Evolutionary conservation across 2,888 invertebrate genomes (phyloP), one percentile per base, ranked within the genome.

Genomic region (Neelides folsomi): DNA sequence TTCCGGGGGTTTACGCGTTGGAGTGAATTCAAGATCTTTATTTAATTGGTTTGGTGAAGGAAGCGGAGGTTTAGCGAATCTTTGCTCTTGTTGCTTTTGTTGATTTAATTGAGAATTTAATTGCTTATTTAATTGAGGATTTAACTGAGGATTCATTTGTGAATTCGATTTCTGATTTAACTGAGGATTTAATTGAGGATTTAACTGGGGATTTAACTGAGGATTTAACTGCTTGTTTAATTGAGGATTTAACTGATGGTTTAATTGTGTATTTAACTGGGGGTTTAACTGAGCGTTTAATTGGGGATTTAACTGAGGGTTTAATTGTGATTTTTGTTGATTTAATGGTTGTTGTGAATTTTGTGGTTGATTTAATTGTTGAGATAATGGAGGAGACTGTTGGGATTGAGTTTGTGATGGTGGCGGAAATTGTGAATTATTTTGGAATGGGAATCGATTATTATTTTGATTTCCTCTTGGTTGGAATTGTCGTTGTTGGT

Each of bases 1-100:
- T 3, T 36, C 43, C 36, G 50, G 43, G 12, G 35, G 15, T 39
- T 49, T 45, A 36, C 40, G 42, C 13, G 40, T 48, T 5, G 34
- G 52, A 34, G 49, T 49, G 2, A 51, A 16, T 40, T 43, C 40
- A 48, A 54, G 45, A 27, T 49, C 44, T n/a, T n/a, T 13, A 8
- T 13, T 19, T n/a, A 41, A 35, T 1, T 47, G 18, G 18, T 41
- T 38, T 34, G 42, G 43, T 40, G 54, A 48, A 44, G 40, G 42
- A 12, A 51, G 40, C 35, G 42, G 8, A n/a, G 47, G 8, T 16
- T 43, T 54, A 1, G 48, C 47, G 9, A 40, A 34, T 34, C 15
- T 37, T 2, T 42, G 39, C 42, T 20, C 4, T 16, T n/a, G 42
- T 42, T 42, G 42, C 4, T 3, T 2, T 16, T 16, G 12, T 40